A percentile compares a stretch with the other conserved stretches of the same genome.
These are phyloP conservation scores for Thaleichthys pacificus DNA, from an alignment of 2,797 vertebrate species.

Conservation along the genomic window DNA sequence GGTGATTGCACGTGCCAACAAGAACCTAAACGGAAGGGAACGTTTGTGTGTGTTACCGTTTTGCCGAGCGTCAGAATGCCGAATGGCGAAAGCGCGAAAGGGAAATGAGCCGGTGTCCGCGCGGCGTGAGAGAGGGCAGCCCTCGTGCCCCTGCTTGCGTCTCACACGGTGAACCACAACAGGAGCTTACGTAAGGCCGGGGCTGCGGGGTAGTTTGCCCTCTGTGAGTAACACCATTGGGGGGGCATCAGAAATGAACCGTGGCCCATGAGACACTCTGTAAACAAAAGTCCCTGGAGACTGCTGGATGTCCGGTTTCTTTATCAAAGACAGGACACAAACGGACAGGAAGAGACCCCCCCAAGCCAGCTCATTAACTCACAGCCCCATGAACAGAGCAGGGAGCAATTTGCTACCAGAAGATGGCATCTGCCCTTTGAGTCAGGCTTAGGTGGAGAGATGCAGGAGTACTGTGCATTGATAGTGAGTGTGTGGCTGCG, in stretches of 20 bases:
- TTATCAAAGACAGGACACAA: constrained; percentile 38
- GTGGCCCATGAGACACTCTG: not conserved
- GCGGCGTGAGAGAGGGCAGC: constrained; percentile 27
- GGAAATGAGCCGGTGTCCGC: too few species aligned
- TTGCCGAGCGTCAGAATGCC: not conserved
- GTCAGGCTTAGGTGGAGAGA: constrained; percentile 55
- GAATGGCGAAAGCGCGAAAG: too few species aligned
- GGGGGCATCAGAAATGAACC: constrained; percentile 12
- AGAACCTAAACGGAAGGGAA: not conserved
- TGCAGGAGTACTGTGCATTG: constrained; percentile 41
- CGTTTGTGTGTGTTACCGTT: not conserved
- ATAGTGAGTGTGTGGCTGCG: constrained; percentile 23
- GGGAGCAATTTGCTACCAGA: constrained; percentile 55
- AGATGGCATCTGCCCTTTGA: constrained; percentile 65
- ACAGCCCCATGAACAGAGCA: constrained; percentile 50
- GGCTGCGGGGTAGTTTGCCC: not conserved
- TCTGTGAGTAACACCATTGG: constrained; percentile 12
- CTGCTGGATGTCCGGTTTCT: not conserved
- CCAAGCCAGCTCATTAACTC: constrained; percentile 57
- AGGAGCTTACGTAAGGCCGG: constrained; percentile 35
- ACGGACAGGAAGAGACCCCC: constrained; percentile 36
- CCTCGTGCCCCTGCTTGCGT: constrained; percentile 29
- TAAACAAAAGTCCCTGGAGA: not conserved
- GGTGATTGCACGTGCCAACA: not conserved
- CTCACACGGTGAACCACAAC: constrained; percentile 37